Conservation (phyloP, 2,888 invertebrate species). For the Prionchulus punctatus region DNA sequence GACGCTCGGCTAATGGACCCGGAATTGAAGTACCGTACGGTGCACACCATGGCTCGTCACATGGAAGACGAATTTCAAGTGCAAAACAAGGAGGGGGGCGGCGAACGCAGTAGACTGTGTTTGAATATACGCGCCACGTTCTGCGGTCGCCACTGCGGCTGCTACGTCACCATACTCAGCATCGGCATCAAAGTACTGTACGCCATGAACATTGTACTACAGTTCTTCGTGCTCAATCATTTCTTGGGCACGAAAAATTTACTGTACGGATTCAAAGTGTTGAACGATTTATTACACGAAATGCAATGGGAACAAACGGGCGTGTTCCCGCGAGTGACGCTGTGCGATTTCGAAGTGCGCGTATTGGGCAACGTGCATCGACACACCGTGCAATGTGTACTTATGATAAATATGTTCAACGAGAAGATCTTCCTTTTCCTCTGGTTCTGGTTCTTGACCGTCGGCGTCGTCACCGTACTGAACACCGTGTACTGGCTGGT, state of each 20-base stretch:
- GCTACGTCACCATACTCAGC: constrained; percentile 31
- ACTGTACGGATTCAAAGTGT: constrained; percentile 29
- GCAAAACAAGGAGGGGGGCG: background rate
- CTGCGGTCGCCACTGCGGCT: constrained; percentile 28
- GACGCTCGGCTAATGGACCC: constrained; percentile 30
- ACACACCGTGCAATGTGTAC: constrained; percentile 31
- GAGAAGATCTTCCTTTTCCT: constrained; percentile 28
- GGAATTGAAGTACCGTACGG: constrained; percentile 29
- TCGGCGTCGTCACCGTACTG: constrained; percentile 28
- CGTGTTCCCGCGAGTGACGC: constrained; percentile 31
- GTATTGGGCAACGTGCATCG: constrained; percentile 15
- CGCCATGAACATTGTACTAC: constrained; percentile 27
- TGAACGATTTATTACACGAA: constrained; percentile 27
- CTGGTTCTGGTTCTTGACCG: constrained; percentile 32
- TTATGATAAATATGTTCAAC: constrained; percentile 33
- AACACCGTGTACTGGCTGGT: constrained; percentile 30
- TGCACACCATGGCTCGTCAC: constrained; percentile 32
- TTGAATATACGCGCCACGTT: background rate
- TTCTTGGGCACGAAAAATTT: constrained; percentile 27
- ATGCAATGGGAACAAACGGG: constrained; percentile 33
- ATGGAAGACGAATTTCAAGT: constrained; percentile 32
- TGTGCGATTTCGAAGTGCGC: constrained; percentile 29
- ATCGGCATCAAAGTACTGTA: constrained; percentile 30
- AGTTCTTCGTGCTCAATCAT: constrained; percentile 30
- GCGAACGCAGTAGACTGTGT: background rate